phyloP scores from a whole-genome alignment of 2,113 vertebrate species.

The Oreotragus oreotragus region DNA sequence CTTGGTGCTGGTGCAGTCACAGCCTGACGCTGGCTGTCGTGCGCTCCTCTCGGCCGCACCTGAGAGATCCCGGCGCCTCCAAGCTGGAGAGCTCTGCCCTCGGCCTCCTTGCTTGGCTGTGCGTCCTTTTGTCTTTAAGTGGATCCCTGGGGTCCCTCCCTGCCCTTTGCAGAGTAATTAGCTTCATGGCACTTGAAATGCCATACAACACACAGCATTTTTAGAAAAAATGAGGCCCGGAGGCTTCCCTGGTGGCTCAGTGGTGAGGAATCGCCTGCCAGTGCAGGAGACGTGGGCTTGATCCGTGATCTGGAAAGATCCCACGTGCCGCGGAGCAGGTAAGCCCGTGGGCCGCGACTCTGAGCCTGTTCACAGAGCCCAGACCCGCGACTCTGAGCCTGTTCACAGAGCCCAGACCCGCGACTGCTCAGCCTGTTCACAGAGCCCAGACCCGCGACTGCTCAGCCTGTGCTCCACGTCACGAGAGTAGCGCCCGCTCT shows the following conservation, averaged over 20 bases:
- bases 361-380: no score
- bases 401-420: no score
- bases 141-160: not conserved
- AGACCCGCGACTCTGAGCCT: rapidly evolving
- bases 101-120: not conserved
- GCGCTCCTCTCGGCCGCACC: not conserved
- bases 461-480: not conserved
- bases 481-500: not conserved
- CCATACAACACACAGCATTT: not conserved
- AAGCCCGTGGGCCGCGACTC: not conserved
- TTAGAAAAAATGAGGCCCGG: not conserved
- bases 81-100: not conserved
- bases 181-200: not conserved
- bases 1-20: not conserved
- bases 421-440: rapidly evolving
- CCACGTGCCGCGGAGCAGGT: rapidly evolving
- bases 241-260: not conserved
- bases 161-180: not conserved
- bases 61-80: not conserved
- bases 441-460: rapidly evolving
- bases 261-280: not conserved
- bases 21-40: rapidly evolving
- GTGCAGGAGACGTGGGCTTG: not conserved
- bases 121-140: not conserved
- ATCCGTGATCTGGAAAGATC: not conserved